These are phyloP conservation scores for Heteromormyrus szaboi DNA, from an alignment of 2,797 vertebrate species.

Conservation along the genomic window DNA sequence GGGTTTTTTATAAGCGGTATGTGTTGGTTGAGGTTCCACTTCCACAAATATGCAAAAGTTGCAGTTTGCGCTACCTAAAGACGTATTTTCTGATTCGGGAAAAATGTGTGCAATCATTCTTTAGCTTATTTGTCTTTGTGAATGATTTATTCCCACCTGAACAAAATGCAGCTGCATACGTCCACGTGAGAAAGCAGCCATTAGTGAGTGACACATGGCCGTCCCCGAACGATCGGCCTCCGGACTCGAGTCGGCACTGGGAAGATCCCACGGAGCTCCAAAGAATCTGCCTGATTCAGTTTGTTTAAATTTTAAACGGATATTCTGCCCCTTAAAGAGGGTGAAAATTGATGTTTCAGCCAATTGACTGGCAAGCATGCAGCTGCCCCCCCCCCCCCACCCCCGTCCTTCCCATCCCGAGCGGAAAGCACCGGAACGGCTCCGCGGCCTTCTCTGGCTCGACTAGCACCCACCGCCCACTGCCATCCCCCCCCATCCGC, in stretches of 20 bases:
- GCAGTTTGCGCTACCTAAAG: background rate
- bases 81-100: background rate
- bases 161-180: background rate
- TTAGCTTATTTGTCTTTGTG: background rate
- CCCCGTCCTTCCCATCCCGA: conserved; percentile 11
- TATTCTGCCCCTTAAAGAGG: conserved; percentile 42
- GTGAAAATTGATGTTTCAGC: conserved; percentile 51
- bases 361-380: conserved; percentile 42
- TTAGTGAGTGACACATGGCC: background rate
- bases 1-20: background rate
- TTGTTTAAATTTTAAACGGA: conserved; percentile 44
- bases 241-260: conserved; percentile 16
- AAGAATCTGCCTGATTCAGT: conserved; percentile 40
- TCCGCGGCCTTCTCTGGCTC: conserved; percentile 9
- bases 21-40: background rate
- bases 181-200: background rate
- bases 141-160: background rate
- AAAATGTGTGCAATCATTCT: background rate
- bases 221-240: background rate
- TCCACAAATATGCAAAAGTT: background rate
- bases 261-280: conserved; percentile 27
- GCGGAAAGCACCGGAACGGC: conserved; percentile 14
- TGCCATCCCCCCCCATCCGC: background rate
- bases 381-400: background rate
- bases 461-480: background rate